phyloP scores from a whole-genome alignment of 2,888 invertebrate species.

The Dynastes tityus region DNA sequence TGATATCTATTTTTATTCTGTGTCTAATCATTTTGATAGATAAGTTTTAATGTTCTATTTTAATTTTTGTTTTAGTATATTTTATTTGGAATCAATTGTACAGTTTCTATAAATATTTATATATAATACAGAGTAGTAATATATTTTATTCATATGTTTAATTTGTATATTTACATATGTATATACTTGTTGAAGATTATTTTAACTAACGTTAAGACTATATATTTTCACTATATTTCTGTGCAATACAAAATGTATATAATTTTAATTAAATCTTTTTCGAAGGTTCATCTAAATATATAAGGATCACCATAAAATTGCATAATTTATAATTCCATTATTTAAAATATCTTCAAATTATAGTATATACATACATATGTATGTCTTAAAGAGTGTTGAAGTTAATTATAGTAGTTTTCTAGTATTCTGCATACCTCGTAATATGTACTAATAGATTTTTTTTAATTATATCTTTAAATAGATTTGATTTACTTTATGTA shows the following conservation, averaged over 20 bases:
- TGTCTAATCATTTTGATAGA: slow-evolving; percentile 16
- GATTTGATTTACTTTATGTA: neutral
- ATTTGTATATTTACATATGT: slow-evolving; percentile 43
- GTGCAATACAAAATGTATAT: slow-evolving; percentile 41
- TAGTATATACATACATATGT: slow-evolving; percentile 36
- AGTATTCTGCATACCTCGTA: slow-evolving; percentile 52
- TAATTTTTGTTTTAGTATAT: slow-evolving; percentile 38
- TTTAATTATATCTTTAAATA: slow-evolving; percentile 38
- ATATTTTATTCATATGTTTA: slow-evolving; percentile 45
- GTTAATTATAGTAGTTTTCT: slow-evolving; percentile 42
- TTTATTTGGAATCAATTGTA: slow-evolving; percentile 50
- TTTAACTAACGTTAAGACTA: slow-evolving; percentile 22
- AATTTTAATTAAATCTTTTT: neutral
- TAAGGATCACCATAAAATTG: too few relatives aligned
- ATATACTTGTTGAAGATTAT: slow-evolving; percentile 42
- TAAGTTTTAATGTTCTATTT: slow-evolving; percentile 37
- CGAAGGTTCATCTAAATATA: too few relatives aligned
- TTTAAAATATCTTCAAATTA: slow-evolving; percentile 18
- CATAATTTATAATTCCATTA: neutral
- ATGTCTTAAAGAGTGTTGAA: slow-evolving; percentile 44
- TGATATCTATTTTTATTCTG: neutral
- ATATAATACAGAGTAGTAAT: slow-evolving; percentile 34
- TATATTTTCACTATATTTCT: neutral
- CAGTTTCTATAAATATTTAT: slow-evolving; percentile 47
- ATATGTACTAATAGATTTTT: slow-evolving; percentile 40